Percentiles rank a stretch among this genome's conserved stretches.
Evolutionary conservation across 2,888 invertebrate species (phyloP).

Genomic region (Choreutis nemorana): DNA sequence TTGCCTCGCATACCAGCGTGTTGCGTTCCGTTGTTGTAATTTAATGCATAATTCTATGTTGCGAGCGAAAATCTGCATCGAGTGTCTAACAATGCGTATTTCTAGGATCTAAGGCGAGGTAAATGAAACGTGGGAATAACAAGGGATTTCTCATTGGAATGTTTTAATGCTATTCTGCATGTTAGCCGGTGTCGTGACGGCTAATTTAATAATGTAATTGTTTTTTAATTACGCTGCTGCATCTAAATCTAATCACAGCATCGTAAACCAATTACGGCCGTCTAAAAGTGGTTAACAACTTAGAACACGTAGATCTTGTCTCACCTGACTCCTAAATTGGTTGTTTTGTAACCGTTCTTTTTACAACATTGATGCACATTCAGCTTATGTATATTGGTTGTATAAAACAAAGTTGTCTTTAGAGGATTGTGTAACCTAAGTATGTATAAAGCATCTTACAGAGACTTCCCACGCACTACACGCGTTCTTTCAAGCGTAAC

Average conservation of each 20-base stretch:
- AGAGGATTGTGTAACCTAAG: slow-evolving; percentile 57
- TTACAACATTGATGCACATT: too few relatives aligned
- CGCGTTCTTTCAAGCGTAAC: slow-evolving; percentile 51
- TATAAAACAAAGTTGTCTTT: slow-evolving; percentile 38
- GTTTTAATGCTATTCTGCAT: slow-evolving; percentile 18
- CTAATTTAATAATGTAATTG: too few relatives aligned
- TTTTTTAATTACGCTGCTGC: too few relatives aligned
- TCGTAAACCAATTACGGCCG: too few relatives aligned
- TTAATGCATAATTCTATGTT: slow-evolving; percentile 49
- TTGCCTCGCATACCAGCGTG: slow-evolving; percentile 35
- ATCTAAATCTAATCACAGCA: too few relatives aligned
- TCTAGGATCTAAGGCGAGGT: slow-evolving; percentile 19
- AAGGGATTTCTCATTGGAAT: slow-evolving; percentile 26
- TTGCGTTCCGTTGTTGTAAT: slow-evolving; percentile 32
- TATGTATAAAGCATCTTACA: slow-evolving; percentile 41
- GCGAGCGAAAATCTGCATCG: slow-evolving; percentile 45
- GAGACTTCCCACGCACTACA: slow-evolving; percentile 56
- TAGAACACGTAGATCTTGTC: too few relatives aligned
- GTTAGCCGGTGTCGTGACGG: slow-evolving; percentile 19
- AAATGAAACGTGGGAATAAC: slow-evolving; percentile 34
- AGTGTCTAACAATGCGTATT: slow-evolving; percentile 28
- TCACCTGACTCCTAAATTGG: too few relatives aligned
- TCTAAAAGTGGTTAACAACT: too few relatives aligned
- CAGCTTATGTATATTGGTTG: slow-evolving; percentile 18
- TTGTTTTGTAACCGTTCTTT: too few relatives aligned